A percentile compares a stretch with the other conserved stretches of the same genome.
Conservation (phyloP, 2,797 vertebrate species). For the Spinus pinus region DNA sequence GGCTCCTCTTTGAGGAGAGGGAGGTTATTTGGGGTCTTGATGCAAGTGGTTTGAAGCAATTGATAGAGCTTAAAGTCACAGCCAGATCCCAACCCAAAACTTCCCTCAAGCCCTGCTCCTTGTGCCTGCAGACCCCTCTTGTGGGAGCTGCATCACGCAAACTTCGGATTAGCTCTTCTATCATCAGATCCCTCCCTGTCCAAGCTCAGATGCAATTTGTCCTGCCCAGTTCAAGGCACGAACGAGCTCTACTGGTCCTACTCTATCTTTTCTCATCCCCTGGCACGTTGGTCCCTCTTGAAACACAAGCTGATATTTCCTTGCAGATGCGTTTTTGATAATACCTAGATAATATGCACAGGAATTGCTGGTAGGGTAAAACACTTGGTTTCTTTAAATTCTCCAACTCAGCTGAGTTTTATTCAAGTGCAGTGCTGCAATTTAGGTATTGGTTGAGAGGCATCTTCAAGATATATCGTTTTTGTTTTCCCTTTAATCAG, state of each 20-base stretch:
- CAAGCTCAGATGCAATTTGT: background rate
- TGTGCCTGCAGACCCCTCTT: background rate
- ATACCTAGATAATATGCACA: background rate
- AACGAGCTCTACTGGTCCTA: background rate
- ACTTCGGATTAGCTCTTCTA: background rate
- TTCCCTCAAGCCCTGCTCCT: accelerated
- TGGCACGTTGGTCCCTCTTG: background rate
- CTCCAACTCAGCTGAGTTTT: background rate
- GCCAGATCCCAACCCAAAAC: background rate
- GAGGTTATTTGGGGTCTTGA: background rate
- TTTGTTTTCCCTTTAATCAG: slow-evolving; percentile 28
- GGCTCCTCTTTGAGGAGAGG: background rate
- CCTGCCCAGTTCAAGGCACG: background rate
- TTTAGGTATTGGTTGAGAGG: background rate
- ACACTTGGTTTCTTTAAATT: background rate
- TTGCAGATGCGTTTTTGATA: background rate
- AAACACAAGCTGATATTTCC: background rate
- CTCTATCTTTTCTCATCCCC: background rate
- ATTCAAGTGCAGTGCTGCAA: background rate
- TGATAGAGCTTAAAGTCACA: background rate
- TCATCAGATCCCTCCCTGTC: background rate
- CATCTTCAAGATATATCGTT: background rate
- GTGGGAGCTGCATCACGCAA: accelerated
- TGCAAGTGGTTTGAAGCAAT: background rate
- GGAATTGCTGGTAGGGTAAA: background rate